Evolutionary conservation across 53 echinoderm and acorn worm species (phyloP), one percentile per base, ranked within the genome.

Genomic region (Holothuria scabra): DNA sequence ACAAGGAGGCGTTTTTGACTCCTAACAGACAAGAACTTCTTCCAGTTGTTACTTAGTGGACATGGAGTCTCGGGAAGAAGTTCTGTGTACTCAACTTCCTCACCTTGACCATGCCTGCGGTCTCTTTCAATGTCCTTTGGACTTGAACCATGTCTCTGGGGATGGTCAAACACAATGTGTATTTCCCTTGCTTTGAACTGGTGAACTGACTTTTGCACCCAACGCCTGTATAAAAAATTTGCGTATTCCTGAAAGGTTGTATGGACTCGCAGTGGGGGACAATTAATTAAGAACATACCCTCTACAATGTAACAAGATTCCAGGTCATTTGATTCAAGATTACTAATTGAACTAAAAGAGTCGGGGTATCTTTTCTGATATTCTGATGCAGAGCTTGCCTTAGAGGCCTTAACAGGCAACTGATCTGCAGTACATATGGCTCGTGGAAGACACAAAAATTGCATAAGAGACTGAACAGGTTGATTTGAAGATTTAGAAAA

Each of bases 151-250:
- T 89, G 74, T 12, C 85, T 56, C 33, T 80, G 63, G 2, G 89
- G 80, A 80, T 85, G 89, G 59, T 89, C 85, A 30, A 85, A 89
- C 16, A 89, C 81, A 33, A 80, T 60, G 46, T 85, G 85, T 4
- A 84, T 57, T 46, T 85, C 85, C 14, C 32, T 49, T 18, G 83
- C 89, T 49, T 60, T 65, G 28, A 65, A 65, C 28, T 65, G 25
- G 28, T 65, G n/a, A 2, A 65, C 30, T 13, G 65, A 25, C 22
- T 65, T 26, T 30, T 65, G n/a, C 20, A 67, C 67, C 67, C 67
- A 67, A 31, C 67, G 67, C 28, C 68, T 67, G 34, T 68, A 68
- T 22, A 68, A 68, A 33, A 8, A 19, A 35, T 4, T 68, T 31
- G 68, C 14, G 34, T 68, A 68, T 18, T 68, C 68, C 16, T 41